Evolutionary conservation across 1,140 invertebrate species (phyloP), one percentile per base, ranked within the genome.

Genomic region (Copidosoma floridanum): DNA sequence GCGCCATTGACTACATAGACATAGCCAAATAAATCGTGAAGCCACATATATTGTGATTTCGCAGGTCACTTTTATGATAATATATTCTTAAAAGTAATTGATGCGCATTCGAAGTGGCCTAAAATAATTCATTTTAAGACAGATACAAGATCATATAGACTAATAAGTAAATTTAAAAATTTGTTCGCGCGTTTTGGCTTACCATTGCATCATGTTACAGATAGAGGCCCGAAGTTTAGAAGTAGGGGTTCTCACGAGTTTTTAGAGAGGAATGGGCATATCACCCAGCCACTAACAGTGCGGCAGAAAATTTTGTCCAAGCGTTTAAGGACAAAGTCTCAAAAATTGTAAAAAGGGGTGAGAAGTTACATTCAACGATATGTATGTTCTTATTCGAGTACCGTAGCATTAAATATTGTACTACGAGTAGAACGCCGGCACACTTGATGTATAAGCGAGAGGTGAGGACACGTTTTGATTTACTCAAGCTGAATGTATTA

Each of bases 51-150:
- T 18, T 43, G 53, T 29, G 53, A 55, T 43, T 55, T 43, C 20
- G 53, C 29, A 12, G 12, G 16, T n/a, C n/a, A n/a, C 27, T 29
- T 55, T 12, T 11, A 43, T 8, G 53, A 40, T 20, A 11, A 55
- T 3, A 55, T 68, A 48, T 73, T 64, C 54, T 53, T 73, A 26
- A 46, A 70, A 11, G 35, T 63, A 38, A 55, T 74, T 10, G 70
- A 74, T 63, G 68, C 72, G 48, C 70, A 73, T 46, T 69, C 65
- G 21, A 74, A 73, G 65, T 75, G 67, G 62, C 48, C 59, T 14
- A 52, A 61, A 48, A 23, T 50, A 29, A 50, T 50, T n/a, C 6
- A 32, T 21, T 43, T 53, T 12, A 38, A 38, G 8, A 27, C 11
- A 5, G 40, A 55, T 41, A 64, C 63, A 27, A 11, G 47, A 12